Conservation (phyloP, 2,888 invertebrate genomes). For the Drosophila merina region DNA sequence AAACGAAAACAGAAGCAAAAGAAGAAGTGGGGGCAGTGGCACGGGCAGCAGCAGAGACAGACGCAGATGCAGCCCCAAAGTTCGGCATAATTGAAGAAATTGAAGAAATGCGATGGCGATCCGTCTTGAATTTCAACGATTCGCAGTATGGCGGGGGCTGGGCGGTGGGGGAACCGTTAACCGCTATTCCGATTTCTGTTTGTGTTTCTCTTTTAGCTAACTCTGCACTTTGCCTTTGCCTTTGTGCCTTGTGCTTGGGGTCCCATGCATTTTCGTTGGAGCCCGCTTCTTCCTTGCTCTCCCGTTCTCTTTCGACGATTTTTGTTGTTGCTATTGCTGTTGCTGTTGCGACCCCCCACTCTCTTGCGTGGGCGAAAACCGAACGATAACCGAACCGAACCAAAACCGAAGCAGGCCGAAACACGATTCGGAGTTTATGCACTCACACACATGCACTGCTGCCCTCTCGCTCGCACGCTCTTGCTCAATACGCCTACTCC, state of each 20-base stretch:
- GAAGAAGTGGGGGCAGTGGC: constrained; percentile 1
- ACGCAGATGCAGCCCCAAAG: constrained; percentile 2
- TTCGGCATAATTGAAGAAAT: constrained; percentile 47
- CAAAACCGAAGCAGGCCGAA: constrained; percentile 31
- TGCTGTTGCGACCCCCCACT: constrained; percentile 48
- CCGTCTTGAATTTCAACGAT: constrained; percentile 48
- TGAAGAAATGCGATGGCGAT: constrained; percentile 36
- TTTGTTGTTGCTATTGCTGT: neutral
- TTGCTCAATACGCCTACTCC: constrained; percentile 25
- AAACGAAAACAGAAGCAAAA: constrained; percentile 30
- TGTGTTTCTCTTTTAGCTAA: constrained; percentile 27
- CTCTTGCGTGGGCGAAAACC: constrained; percentile 64
- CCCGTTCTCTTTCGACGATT: neutral
- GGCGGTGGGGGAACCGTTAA: constrained; percentile 9
- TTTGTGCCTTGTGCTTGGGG: constrained; percentile 22
- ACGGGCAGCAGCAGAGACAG: neutral
- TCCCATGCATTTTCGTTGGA: constrained; percentile 35
- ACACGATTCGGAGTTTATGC: constrained; percentile 54
- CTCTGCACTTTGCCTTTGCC: constrained; percentile 34
- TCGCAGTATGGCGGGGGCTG: constrained; percentile 11
- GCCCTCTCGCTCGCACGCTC: constrained; percentile 8
- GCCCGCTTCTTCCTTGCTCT: constrained; percentile 22
- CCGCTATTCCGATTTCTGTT: constrained; percentile 25
- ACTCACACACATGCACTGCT: constrained; percentile 57
- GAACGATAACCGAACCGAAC: constrained; percentile 25